Conservation (phyloP, 2,113 vertebrate genomes). For the Rhinolophus ferrumequinum region DNA sequence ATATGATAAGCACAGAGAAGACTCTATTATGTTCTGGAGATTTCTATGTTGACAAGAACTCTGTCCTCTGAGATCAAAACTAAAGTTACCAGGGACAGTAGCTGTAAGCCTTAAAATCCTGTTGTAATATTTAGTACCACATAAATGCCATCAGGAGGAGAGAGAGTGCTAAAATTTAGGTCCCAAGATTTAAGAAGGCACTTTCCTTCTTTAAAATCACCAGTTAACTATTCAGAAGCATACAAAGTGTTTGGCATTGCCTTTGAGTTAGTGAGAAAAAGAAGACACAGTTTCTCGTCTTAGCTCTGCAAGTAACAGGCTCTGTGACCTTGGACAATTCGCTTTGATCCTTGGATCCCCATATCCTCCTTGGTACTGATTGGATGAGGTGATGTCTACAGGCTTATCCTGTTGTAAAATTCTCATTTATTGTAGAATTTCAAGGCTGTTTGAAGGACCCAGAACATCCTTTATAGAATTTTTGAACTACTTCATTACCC, state of each 20-base stretch:
- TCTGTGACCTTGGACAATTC: conserved; percentile 10
- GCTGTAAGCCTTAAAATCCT: neutral
- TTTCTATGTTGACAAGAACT: neutral
- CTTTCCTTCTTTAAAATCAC: conserved; percentile 31
- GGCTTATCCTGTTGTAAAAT: conserved; percentile 41
- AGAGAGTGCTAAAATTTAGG: conserved; percentile 18
- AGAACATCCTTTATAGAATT: conserved; percentile 43
- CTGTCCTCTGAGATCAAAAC: conserved; percentile 40
- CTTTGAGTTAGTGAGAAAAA: neutral
- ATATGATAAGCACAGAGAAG: neutral
- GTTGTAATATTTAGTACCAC: conserved; percentile 23
- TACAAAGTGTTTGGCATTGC: neutral
- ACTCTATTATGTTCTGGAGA: neutral
- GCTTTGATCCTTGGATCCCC: neutral
- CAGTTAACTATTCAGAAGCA: conserved; percentile 24
- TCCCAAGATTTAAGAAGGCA: conserved; percentile 35
- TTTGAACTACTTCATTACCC: conserved; percentile 62
- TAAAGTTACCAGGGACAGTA: neutral
- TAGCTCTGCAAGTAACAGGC: neutral
- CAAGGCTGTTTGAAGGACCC: conserved; percentile 67
- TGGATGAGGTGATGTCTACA: neutral
- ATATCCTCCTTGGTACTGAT: neutral
- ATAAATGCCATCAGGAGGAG: conserved; percentile 26
- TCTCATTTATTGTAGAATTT: conserved; percentile 52
- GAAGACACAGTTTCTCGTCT: neutral